Percentiles rank a stretch among this genome's conserved stretches.
These are phyloP conservation scores for Camponotus fellah DNA, from an alignment of 2,888 invertebrate species.

Conservation along the genomic window DNA sequence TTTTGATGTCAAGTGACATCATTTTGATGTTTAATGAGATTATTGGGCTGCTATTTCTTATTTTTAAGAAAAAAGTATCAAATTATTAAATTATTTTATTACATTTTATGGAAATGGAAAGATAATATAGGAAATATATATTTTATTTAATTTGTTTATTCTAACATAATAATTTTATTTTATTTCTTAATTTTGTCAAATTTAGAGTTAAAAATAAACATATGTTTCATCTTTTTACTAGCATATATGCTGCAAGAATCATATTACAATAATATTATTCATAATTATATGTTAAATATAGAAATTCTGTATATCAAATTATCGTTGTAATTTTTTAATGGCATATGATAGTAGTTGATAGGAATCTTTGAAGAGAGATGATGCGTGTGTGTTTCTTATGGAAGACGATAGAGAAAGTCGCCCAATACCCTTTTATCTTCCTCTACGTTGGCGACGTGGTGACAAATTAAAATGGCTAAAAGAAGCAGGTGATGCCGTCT, in stretches of 20 bases:
- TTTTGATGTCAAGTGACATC: neutral
- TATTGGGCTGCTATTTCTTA: neutral
- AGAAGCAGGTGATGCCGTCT: constrained; percentile 68
- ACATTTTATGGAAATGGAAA: neutral
- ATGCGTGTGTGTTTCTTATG: neutral
- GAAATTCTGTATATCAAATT: neutral
- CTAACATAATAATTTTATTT: neutral
- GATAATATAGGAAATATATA: neutral
- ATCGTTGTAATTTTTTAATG: neutral
- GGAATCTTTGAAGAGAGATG: constrained; percentile 1
- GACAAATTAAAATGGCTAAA: constrained; percentile 76
- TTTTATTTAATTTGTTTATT: neutral
- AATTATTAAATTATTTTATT: neutral
- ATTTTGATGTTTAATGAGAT: neutral
- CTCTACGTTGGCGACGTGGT: constrained; percentile 63
- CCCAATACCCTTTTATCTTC: constrained; percentile 30
- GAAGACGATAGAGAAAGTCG: constrained; percentile 67
- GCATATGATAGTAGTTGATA: neutral
- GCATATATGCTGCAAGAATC: neutral
- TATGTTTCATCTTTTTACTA: neutral
- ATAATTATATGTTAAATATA: neutral
- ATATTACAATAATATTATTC: neutral
- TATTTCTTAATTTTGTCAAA: neutral
- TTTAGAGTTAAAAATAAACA: neutral
- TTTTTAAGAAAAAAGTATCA: neutral